Evolutionary conservation across 2,113 vertebrate genomes (phyloP), one percentile per base, ranked within the genome.

Genomic region (Tragelaphus buxtoni): DNA sequence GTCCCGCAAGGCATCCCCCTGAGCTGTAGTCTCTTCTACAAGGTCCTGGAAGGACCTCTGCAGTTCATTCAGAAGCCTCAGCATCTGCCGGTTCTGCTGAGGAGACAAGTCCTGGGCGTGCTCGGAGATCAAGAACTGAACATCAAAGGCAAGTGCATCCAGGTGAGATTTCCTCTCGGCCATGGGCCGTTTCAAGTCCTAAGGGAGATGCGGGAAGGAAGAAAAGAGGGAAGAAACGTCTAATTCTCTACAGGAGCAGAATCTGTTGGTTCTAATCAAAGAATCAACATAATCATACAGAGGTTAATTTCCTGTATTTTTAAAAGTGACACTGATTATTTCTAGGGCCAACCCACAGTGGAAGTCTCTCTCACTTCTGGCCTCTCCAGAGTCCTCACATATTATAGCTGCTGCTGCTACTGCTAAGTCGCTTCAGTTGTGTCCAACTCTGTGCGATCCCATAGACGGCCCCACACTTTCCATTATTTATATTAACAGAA

Each of bases 91-190:
- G 98, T 99, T 99, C 98, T 99, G 99, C 96, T 99, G 99, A 1
- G 99, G 99, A 9, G 96, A 98, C 92, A 99, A 93, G 91, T 99
- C 99, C 98, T 99, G 99, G 0, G 99, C 99, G 0, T 99, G 99
- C 98, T 99, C 99, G 0, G 99, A 99, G 97, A 99, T 99, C 88
- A 99, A 99, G 91, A 99, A 80, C 98, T 99, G 99, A 94, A 99
- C 97, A 94, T 99, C 99, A 2, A 99, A 99, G 72, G 99, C 99
- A 0, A 99, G 95, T 39, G 84, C 30, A 3, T 98, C 99, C 24
- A 99, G 99, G 86, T 99, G 98, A 9, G 94, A 96, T 79, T 99
- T 99, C 96, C 97, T 99, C 87, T 97, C 96, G 49, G 96, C 53
- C 0, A 99, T 98, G 22, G 98, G 98, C 32, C 98, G 96, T 97